Evolutionary conservation across 2,888 invertebrate genomes (phyloP).

Genomic region (Trachelus troglodyta): DNA sequence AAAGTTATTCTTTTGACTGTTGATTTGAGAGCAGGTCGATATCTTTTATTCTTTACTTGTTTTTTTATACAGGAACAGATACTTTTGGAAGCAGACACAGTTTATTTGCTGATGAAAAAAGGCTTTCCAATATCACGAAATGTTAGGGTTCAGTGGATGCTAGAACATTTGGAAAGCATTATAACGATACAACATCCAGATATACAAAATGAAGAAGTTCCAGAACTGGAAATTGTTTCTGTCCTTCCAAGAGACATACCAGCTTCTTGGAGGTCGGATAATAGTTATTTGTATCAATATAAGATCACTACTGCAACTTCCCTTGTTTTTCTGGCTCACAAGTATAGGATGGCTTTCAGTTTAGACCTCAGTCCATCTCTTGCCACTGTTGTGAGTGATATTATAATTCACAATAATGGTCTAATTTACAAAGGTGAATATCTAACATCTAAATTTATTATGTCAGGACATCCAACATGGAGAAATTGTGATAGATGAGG

Average conservation of each 20-base stretch:
- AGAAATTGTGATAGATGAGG: conserved; percentile 73
- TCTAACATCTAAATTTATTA: background rate
- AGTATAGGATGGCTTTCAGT: conserved; percentile 79
- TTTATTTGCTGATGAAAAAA: conserved; percentile 77
- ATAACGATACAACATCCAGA: conserved; percentile 66
- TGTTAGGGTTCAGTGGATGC: conserved; percentile 79
- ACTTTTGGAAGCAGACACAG: conserved; percentile 72
- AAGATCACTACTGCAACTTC: conserved; percentile 71
- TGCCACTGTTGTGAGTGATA: conserved; percentile 73
- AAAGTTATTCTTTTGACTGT: background rate
- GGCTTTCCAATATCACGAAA: conserved; percentile 79
- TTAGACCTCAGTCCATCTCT: conserved; percentile 83
- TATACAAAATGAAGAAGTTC: conserved; percentile 63
- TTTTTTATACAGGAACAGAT: background rate
- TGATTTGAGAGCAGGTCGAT: background rate
- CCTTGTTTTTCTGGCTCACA: conserved; percentile 76
- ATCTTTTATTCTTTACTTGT: background rate
- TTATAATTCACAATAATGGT: conserved; percentile 12
- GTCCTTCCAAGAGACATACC: conserved; percentile 71
- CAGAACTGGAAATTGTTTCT: conserved; percentile 75
- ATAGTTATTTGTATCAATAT: conserved; percentile 67
- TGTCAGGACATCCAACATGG: conserved; percentile 71
- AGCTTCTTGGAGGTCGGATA: conserved; percentile 67
- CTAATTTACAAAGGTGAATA: background rate
- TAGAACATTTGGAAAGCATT: conserved; percentile 74